Percentiles rank a stretch among this genome's conserved stretches.
phyloP scores from a whole-genome alignment of 2,113 vertebrate species.

The Syngnathoides biaculeatus region DNA sequence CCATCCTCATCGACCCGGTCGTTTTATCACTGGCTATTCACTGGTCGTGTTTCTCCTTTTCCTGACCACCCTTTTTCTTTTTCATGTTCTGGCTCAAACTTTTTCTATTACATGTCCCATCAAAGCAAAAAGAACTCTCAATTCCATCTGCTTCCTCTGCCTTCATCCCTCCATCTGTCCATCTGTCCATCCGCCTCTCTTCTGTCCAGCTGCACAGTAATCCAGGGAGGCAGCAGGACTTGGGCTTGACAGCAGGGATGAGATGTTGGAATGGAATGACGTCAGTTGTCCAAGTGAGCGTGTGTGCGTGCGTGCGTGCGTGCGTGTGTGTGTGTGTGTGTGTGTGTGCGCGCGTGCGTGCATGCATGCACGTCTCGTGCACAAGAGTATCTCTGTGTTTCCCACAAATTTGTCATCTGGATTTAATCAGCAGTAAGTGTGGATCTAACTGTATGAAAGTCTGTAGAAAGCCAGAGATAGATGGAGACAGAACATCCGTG shows the following conservation, averaged over 20 bases:
- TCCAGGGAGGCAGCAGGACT: conserved; percentile 65
- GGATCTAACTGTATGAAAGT: not conserved
- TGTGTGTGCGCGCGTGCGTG: conserved; percentile 19
- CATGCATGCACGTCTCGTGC: conserved; percentile 18
- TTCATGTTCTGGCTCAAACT: conserved; percentile 11
- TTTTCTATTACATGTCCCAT: conserved; percentile 5
- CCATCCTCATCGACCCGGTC: no score
- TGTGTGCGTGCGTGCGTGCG: conserved; percentile 19
- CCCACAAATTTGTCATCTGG: conserved; percentile 68
- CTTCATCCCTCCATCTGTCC: conserved; percentile 21
- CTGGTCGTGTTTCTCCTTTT: not conserved
- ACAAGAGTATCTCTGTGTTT: conserved; percentile 36
- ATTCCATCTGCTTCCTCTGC: conserved; percentile 11
- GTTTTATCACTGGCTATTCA: not conserved
- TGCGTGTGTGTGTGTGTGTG: conserved; percentile 25
- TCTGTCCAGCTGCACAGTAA: conserved; percentile 62
- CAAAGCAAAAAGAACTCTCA: conserved; percentile 1
- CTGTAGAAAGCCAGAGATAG: conserved; percentile 34
- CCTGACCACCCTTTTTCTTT: conserved; percentile 12
- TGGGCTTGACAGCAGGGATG: conserved; percentile 63
- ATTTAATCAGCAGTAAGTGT: conserved; percentile 56
- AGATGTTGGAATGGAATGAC: conserved; percentile 65
- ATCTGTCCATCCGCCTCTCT: conserved; percentile 32
- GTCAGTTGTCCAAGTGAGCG: conserved; percentile 53
- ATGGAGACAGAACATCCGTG: conserved; percentile 2